A percentile compares a stretch with the other conserved stretches of the same genome.
These are phyloP conservation scores for Ceramica pisi DNA, from an alignment of 2,888 invertebrate species.

Conservation along the genomic window DNA sequence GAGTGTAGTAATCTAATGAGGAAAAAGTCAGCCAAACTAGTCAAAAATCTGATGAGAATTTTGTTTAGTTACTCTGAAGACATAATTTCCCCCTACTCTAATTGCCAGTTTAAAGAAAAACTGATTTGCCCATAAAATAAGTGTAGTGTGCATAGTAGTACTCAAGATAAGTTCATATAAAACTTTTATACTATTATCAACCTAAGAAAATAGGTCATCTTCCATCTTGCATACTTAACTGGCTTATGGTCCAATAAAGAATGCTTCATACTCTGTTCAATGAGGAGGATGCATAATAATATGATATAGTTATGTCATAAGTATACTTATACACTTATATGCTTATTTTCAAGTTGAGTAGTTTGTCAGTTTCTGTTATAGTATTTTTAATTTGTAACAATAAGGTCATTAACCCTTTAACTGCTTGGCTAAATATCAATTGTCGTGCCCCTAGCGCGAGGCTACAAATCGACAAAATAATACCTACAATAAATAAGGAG, in stretches of 20 bases:
- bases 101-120: not conserved
- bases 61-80: no score
- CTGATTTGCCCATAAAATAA: no score
- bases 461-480: no score
- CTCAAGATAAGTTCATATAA: not conserved
- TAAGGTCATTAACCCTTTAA: no score
- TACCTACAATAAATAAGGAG: no score
- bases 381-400: not conserved
- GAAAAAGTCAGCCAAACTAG: not conserved
- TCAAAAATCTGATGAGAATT: not conserved
- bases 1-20: not conserved
- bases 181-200: constrained; percentile 4
- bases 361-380: not conserved
- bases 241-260: constrained; percentile 26
- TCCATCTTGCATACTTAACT: not conserved
- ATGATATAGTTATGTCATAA: not conserved
- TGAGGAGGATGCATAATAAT: no score
- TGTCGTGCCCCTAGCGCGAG: no score
- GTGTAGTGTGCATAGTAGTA: not conserved
- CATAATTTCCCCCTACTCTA: not conserved
- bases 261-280: not conserved
- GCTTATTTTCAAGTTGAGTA: not conserved
- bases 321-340: not conserved
- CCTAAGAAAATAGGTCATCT: constrained; percentile 28
- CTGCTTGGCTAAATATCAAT: no score